Evolutionary conservation across 1,140 invertebrate species (phyloP), one percentile per base, ranked within the genome.

Genomic region (Pteromalus puparum): DNA sequence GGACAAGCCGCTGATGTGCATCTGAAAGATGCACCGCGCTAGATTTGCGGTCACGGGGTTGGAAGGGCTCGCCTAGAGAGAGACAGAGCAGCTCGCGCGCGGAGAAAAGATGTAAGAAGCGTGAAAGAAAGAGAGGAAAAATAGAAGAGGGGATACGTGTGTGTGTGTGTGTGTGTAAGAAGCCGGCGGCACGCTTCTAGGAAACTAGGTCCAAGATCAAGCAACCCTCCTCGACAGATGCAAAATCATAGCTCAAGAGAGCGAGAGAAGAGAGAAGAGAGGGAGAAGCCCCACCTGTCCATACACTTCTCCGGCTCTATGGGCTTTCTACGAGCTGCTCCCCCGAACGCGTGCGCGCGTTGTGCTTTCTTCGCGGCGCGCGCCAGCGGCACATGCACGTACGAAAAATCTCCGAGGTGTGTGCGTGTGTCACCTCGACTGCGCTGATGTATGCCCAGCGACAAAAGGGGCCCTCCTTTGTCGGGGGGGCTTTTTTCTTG

Each of bases 401-500:
- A 82, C 21, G 53, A 61, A 61, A n/a, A 61, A 61, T 61, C 53
- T n/a, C 53, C 53, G 18, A 61, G 53, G 53, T 61, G 53, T 82
- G 68, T 87, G 86, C 72, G 85, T 80, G 87, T 72, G 48, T 67
- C 81, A 46, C 81, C 83, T 72, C 30, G 82, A 86, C 85, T 86
- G 86, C 77, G 82, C 81, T 82, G 83, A 28, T 88, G 88, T 87
- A 72, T 83, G 86, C 72, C 81, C 87, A 65, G 77, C 79, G 89
- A 92, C 91, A 92, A 91, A 88, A 89, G 87, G 86, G 74, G 86
- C 86, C 83, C 53, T 87, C 88, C 91, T 91, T 92, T 92, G 91
- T 92, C 91, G 91, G 68, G 15, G 38, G 26, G 28, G 73, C 75
- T 85, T 65, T 80, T 81, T 48, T 81, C 21, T 61, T 81, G 83